Evolutionary conservation across 2,888 invertebrate species (phyloP), one percentile per base, ranked within the genome.

Genomic region (Schrankia costaestrigalis): DNA sequence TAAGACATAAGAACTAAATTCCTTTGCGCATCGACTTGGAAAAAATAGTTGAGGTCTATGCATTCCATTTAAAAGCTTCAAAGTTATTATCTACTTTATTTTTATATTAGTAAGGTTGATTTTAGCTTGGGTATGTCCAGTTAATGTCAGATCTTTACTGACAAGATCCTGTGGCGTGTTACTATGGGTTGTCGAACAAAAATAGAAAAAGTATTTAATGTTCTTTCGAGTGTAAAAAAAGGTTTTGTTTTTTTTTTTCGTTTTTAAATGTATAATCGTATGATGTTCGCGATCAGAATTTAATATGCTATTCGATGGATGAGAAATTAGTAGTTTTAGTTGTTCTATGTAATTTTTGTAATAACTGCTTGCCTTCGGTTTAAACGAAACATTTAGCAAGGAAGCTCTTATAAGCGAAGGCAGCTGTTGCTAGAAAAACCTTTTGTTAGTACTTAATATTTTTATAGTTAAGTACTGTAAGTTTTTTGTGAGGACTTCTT

Each of bases 181-280:
- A 77, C 80, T 74, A 79, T 65, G 78, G 76, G 72, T 73, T 75
- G 73, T 79, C 75, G 71, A 75, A 73, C 61, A 69, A 80, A 83
- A 83, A 83, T 77, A 79, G 71, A 73, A 62, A 68, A 78, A 79
- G 66, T 73, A 56, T 56, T 56, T 79, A 73, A 78, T 79, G 80
- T 78, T 76, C 77, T 71, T 78, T 74, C 66, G 72, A 78, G 74
- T 73, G 72, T 71, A 68, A 70, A 69, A 63, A 47, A 35, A 59
- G 46, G 50, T 57, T 56, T 56, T 26, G 26, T 31, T 11, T 42
- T 57, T 46, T 58, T 59, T 62, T 61, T 62, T 57, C 64, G 58
- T 62, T 61, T 59, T 66, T 69, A 23, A 34, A 26, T 42, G 25
- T 68, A 74, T 73, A 64, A 45, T 52, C 52, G 45, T 46, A 40